Base-by-base conservation (phyloP, 1,140 invertebrate species). In the Papilio polytes region DNA sequence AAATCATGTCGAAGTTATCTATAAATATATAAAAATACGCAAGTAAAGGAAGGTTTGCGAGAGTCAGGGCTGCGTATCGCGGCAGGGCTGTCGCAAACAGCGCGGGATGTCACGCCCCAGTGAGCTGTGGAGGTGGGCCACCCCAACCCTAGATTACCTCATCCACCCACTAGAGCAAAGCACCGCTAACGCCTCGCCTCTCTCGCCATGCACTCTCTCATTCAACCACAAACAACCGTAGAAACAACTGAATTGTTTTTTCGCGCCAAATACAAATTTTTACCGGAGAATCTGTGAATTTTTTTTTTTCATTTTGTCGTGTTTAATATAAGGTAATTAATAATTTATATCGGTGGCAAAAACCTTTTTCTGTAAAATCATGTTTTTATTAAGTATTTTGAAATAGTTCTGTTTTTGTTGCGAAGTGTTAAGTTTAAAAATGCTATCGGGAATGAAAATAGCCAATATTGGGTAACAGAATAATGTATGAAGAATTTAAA, bases 31-130 rank as follows among this genome's bases (percentile, higher is more conserved):
- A 84, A 82, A 70, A 41, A 74, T 84, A 85, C 84, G 80, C 72
- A 82, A 84, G 82, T 80, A 80, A 63, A 81, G 80, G 63, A 77
- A 82, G 82, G 31, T 72, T 80, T 73, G 77, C 31, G 72, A 59
- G 80, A 82, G 77, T 80, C 70, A 83, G 66, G 56, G 70, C 84
- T 59, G 83, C 82, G 46, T 80, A 80, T 56, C 82, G 56, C 56
- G 83, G 44, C 44, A 63, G 77, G 56, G 77, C 85, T 89, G 87
- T 87, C 83, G 66, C 63, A n/a, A 81, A 83, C 87, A 22, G 78
- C 78, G 82, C 83, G 80, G 80, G 72, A 80, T 63, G 76, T 86
- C 85, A 82, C 85, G 85, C 85, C 63, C 82, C 78, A 84, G 31
- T 80, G 85, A 81, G 31, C 77, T 13, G 36, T 26, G 77, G 46